Conservation (phyloP, 2,113 vertebrate genomes). For the Oceanodroma tethys region DNA sequence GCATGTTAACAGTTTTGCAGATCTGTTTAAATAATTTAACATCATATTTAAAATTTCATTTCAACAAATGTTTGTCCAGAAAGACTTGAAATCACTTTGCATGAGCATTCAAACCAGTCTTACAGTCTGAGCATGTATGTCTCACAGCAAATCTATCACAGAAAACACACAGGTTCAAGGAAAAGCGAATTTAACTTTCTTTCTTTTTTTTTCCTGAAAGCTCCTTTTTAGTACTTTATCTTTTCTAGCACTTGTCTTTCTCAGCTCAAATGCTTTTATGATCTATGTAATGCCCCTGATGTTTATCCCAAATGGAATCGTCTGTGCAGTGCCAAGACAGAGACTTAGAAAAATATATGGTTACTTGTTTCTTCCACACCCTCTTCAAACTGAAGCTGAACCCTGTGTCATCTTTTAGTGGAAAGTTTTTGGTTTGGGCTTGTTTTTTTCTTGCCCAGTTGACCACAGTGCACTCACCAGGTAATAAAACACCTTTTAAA, state of each 20-base stretch:
- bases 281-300: neutral
- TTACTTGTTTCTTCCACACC: slow-evolving; percentile 28
- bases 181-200: neutral
- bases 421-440: slow-evolving; percentile 9
- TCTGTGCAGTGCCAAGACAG: slow-evolving; percentile 22
- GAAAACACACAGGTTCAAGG: neutral
- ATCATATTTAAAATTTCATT: slow-evolving; percentile 8
- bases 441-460: slow-evolving; percentile 13
- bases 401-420: slow-evolving; percentile 42
- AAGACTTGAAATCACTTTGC: neutral
- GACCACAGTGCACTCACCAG: slow-evolving; percentile 26
- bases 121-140: neutral
- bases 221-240: neutral
- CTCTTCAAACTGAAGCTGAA: slow-evolving; percentile 60
- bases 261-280: slow-evolving; percentile 47
- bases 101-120: neutral
- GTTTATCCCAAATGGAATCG: slow-evolving; percentile 51
- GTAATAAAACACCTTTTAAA: slow-evolving; percentile 71
- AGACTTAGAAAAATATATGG: slow-evolving; percentile 39
- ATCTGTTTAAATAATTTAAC: slow-evolving; percentile 8
- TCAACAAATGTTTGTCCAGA: neutral
- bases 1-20: neutral
- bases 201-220: neutral
- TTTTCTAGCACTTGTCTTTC: neutral
- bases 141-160: neutral